A percentile compares a stretch with the other conserved stretches of the same genome.
Evolutionary conservation across 2,113 vertebrate genomes (phyloP).

Genomic region (human (Homo sapiens)): DNA sequence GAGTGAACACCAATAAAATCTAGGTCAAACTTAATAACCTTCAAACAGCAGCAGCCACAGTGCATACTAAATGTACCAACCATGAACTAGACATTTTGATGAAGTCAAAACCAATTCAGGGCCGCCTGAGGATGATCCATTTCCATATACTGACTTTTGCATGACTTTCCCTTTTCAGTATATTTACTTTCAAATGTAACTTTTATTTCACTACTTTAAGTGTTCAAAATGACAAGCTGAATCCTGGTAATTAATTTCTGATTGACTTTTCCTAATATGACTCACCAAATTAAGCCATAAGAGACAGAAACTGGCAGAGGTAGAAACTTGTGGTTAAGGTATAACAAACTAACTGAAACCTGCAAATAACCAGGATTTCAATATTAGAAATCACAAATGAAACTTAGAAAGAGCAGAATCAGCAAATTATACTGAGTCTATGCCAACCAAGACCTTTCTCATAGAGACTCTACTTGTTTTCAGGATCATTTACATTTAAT

Average conservation of each 20-base stretch:
- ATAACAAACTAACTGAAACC: not conserved
- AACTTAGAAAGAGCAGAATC: not conserved
- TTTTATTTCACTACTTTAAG: not conserved
- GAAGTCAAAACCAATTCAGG: constrained; percentile 31
- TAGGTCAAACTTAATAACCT: constrained; percentile 76
- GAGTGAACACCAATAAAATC: constrained; percentile 69
- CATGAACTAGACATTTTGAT: constrained; percentile 24
- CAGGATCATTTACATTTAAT: not conserved
- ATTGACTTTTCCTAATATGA: not conserved
- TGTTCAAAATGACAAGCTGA: constrained; percentile 13
- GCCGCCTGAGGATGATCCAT: not conserved
- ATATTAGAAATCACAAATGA: not conserved
- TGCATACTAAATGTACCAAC: constrained; percentile 65
- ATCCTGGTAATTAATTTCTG: constrained; percentile 27
- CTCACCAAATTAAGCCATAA: not conserved
- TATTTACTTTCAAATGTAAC: constrained; percentile 22
- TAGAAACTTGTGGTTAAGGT: not conserved
- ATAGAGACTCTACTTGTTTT: not conserved
- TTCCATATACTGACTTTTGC: constrained; percentile 44
- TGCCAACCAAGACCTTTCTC: not conserved
- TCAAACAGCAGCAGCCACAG: constrained; percentile 45
- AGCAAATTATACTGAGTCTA: not conserved
- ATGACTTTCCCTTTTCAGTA: constrained; percentile 22
- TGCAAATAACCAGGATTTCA: not conserved
- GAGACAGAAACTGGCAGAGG: not conserved